phyloP scores from a whole-genome alignment of 2,888 invertebrate species.

The Lasioglossum vierecki region DNA sequence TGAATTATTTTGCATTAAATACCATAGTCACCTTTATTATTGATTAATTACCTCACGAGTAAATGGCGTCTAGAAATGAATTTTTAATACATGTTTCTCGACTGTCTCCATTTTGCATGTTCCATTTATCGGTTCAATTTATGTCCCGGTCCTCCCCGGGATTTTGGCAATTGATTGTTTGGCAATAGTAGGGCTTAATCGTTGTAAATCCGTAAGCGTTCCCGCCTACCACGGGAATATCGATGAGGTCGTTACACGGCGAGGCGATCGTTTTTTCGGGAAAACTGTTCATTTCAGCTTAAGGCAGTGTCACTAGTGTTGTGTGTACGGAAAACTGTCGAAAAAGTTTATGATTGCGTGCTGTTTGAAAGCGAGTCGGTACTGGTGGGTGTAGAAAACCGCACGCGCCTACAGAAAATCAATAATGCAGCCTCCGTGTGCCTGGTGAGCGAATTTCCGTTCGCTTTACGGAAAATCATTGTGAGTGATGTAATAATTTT shows the following conservation, averaged over 20 bases:
- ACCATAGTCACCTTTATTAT: not conserved
- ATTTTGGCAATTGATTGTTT: slow-evolving; percentile 7
- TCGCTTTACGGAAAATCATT: slow-evolving; percentile 51
- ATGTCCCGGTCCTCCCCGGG: not conserved
- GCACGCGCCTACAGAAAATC: slow-evolving; percentile 74
- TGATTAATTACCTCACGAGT: not conserved
- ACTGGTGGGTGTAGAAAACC: slow-evolving; percentile 65
- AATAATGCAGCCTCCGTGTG: slow-evolving; percentile 69
- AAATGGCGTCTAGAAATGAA: not conserved
- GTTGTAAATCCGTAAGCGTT: not conserved
- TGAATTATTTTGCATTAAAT: not conserved
- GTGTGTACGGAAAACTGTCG: slow-evolving; percentile 21
- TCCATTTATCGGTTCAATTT: not conserved
- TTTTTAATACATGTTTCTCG: not conserved
- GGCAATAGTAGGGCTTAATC: slow-evolving; percentile 5
- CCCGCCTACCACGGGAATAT: not conserved
- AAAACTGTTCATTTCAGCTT: not conserved
- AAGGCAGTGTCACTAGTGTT: slow-evolving; percentile 31
- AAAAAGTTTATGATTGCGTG: slow-evolving; percentile 54
- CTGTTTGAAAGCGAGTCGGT: slow-evolving; percentile 63
- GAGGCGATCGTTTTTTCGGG: slow-evolving; percentile 15
- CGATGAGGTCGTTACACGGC: slow-evolving; percentile 7
- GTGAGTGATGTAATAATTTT: slow-evolving; percentile 17
- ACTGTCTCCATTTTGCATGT: not conserved
- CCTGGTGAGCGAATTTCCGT: slow-evolving; percentile 49